Evolutionary conservation across 2,113 vertebrate genomes (phyloP), one percentile per base, ranked within the genome.

Genomic region (Oenanthe oenanthe): DNA sequence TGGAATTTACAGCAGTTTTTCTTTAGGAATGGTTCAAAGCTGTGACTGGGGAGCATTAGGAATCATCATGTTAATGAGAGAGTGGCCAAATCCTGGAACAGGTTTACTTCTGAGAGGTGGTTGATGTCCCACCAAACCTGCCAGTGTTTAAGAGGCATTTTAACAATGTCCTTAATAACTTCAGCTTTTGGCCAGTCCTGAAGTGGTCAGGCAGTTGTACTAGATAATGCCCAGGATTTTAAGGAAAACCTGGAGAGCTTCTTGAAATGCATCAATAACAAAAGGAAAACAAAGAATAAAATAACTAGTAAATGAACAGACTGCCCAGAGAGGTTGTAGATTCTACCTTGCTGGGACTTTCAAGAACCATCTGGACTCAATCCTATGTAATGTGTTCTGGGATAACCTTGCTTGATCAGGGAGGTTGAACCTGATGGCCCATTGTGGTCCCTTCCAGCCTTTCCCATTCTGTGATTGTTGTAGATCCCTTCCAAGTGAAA

Each of bases 1-100:
- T 60, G 48, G 72, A 65, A 63, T 85, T 84, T 58, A 45, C 21
- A 56, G 36, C 34, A 74, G 9, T 86, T 84, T 86, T 91, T 22
- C 25, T 81, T 51, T 71, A 12, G 16, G 22, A 85, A 32, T 38
- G 13, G 26, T 60, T 91, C 62, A 48, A 10, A 70, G 24, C 51
- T 77, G 18, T 0, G 0, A 5, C 13, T 38, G 16, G 24, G 17
- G 9, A 57, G 13, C 7, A 24, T 48, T 61, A 85, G n/a, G 56
- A 89, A 70, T 14, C 24, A 60, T 42, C 57, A 57, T 10, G 61
- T 73, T 57, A 57, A 13, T 1, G 1, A 79, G 5, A 79, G 7
- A 10, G 6, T 65, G 29, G 17, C 54, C 61, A 74, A n/a, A 62
- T 45, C 19, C 14, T 78, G 31, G 2, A 90, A 12, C 8, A 29